Conservation (phyloP, 1,140 invertebrate genomes). For the Trissolcus basalis region DNA sequence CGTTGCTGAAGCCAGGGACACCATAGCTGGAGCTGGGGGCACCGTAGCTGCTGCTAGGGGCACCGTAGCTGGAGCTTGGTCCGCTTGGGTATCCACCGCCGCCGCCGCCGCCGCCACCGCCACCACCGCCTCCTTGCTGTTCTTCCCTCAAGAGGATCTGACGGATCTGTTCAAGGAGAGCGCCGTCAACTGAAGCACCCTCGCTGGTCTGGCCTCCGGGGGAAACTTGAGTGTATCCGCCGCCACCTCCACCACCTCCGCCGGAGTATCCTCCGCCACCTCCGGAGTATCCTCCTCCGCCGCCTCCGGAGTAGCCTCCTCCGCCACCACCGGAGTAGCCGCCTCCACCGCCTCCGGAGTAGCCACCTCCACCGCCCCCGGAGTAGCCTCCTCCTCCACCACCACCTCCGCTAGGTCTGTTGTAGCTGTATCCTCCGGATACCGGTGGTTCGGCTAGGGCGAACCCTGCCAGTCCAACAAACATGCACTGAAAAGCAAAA, state of each 20-base stretch:
- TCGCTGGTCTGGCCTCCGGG: conserved; percentile 84
- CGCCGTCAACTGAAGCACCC: conserved; percentile 85
- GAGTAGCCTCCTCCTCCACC: conserved; percentile 55
- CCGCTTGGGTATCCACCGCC: conserved; percentile 75
- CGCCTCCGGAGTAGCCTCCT: conserved; percentile 66
- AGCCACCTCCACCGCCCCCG: conserved; percentile 71
- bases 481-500: conserved; percentile 78
- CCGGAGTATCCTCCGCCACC: conserved; percentile 79
- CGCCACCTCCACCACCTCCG: conserved; percentile 71
- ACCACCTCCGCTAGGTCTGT: conserved; percentile 77
- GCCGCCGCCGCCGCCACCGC: conserved; percentile 72
- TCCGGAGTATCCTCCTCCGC: conserved; percentile 81
- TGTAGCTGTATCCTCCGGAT: conserved; percentile 81
- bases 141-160: conserved; percentile 89
- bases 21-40: conserved; percentile 66
- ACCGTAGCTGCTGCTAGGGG: conserved; percentile 77
- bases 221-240: conserved; percentile 84
- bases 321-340: conserved; percentile 77
- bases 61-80: conserved; percentile 76
- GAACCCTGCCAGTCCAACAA: conserved; percentile 79
- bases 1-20: conserved; percentile 63
- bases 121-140: conserved; percentile 75
- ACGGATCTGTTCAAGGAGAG: conserved; percentile 86
- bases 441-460: conserved; percentile 80
- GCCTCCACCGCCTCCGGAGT: conserved; percentile 78